phyloP scores from a whole-genome alignment of 2,888 invertebrate genomes.

The Macaria notata region DNA sequence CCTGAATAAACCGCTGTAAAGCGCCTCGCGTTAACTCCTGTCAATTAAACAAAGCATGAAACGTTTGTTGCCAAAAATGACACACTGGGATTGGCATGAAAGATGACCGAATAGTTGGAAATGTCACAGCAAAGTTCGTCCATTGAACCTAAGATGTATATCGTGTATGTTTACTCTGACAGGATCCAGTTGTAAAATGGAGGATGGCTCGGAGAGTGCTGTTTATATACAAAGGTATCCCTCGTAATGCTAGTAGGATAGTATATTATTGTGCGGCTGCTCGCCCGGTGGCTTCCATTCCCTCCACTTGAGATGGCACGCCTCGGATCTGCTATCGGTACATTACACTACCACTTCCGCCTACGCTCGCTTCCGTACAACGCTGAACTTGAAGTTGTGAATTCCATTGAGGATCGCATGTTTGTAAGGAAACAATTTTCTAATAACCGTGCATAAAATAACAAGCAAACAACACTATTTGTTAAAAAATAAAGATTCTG shows the following conservation, averaged over 20 bases:
- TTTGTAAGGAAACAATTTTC: no score
- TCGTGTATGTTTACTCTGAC: no score
- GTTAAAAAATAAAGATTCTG: no score
- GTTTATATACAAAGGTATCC: constrained; percentile 13
- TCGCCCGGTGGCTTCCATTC: constrained; percentile 40
- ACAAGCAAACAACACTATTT: no score
- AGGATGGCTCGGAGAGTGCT: neutral
- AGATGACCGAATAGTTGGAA: constrained; percentile 25
- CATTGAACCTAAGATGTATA: neutral
- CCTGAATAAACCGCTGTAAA: constrained; percentile 12
- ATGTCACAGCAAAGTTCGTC: constrained; percentile 27
- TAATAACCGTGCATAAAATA: no score
- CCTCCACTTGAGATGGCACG: constrained; percentile 51
- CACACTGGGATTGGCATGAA: constrained; percentile 28
- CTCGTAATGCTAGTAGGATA: constrained; percentile 11
- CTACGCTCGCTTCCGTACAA: constrained; percentile 28
- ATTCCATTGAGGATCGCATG: constrained; percentile 9
- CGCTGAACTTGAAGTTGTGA: constrained; percentile 23
- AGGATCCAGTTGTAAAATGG: no score
- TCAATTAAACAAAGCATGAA: constrained; percentile 30
- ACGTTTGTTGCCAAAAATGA: constrained; percentile 32
- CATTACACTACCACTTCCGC: constrained; percentile 41
- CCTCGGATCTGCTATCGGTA: constrained; percentile 38
- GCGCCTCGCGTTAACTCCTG: constrained; percentile 21
- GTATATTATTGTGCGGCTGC: constrained; percentile 36